phyloP scores from a whole-genome alignment of 2,888 invertebrate genomes.

The Gasteruption jaculator region DNA sequence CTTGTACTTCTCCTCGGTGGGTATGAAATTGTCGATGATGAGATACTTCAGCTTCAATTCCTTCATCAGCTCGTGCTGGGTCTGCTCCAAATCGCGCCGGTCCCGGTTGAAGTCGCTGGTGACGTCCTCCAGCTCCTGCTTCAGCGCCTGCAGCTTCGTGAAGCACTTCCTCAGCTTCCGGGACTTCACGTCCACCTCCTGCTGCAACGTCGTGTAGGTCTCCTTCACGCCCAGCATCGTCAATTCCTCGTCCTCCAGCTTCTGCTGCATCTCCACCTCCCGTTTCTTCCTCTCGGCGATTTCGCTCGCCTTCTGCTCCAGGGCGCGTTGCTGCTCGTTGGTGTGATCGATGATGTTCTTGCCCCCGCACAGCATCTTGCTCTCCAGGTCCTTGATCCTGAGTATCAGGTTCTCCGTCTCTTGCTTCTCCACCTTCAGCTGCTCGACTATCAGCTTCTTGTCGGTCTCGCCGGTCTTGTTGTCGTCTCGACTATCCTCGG shows the following conservation, averaged over 20 bases:
- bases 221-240: conserved; percentile 85
- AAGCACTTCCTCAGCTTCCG: conserved; percentile 89
- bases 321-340: conserved; percentile 84
- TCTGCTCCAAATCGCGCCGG: conserved; percentile 85
- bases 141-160: conserved; percentile 69
- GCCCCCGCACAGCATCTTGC: conserved; percentile 89
- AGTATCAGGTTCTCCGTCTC: conserved; percentile 72
- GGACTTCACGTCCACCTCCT: conserved; percentile 95
- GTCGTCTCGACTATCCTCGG: conserved; percentile 51
- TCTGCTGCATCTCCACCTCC: conserved; percentile 90
- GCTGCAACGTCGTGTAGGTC: conserved; percentile 87
- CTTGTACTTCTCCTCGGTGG: conserved; percentile 72
- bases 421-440: conserved; percentile 66
- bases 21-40: conserved; percentile 87
- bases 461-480: conserved; percentile 50
- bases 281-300: conserved; percentile 81
- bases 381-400: conserved; percentile 82
- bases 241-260: conserved; percentile 90
- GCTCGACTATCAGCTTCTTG: conserved; percentile 54
- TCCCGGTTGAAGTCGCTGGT: conserved; percentile 88
- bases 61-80: conserved; percentile 85
- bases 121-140: conserved; percentile 76
- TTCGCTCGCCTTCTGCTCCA: conserved; percentile 81
- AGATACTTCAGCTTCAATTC: conserved; percentile 86
- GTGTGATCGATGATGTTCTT: conserved; percentile 94